Conservation (phyloP, 2,797 vertebrate genomes). For the Micrastur ruficollis region DNA sequence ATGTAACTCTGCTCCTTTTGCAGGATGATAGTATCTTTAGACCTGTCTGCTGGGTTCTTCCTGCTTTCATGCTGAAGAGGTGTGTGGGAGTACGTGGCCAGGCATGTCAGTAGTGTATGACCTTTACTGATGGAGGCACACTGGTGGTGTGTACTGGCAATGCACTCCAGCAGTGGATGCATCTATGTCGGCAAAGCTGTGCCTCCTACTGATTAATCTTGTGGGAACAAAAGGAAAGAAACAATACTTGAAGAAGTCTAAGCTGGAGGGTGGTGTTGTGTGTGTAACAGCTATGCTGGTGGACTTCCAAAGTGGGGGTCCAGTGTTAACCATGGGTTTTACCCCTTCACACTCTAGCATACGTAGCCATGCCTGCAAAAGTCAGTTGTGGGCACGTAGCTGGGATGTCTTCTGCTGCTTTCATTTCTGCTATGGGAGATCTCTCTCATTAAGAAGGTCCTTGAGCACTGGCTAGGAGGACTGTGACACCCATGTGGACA, state of each 20-base stretch:
- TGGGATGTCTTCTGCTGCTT: background rate
- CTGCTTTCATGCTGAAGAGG: background rate
- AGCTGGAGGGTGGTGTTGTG: background rate
- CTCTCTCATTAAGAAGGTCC: background rate
- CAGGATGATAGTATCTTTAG: constrained; percentile 21
- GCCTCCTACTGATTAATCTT: background rate
- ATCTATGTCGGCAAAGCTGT: background rate
- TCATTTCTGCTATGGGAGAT: background rate
- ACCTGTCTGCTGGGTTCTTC: constrained; percentile 24
- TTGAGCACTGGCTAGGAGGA: background rate
- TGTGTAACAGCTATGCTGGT: background rate
- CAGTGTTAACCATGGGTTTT: background rate
- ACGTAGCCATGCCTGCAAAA: background rate
- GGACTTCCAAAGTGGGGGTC: background rate
- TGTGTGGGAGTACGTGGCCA: constrained; percentile 27
- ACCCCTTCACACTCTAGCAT: background rate
- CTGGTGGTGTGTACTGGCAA: background rate
- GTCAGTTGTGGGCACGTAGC: background rate
- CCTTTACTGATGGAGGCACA: background rate
- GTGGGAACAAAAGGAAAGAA: background rate
- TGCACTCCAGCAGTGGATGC: background rate
- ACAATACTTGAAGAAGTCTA: background rate
- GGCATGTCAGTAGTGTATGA: background rate
- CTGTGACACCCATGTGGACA: background rate
- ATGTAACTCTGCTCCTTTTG: background rate